Conservation (phyloP, 2,888 invertebrate genomes). For the Thecocarcelia acutangulata region DNA sequence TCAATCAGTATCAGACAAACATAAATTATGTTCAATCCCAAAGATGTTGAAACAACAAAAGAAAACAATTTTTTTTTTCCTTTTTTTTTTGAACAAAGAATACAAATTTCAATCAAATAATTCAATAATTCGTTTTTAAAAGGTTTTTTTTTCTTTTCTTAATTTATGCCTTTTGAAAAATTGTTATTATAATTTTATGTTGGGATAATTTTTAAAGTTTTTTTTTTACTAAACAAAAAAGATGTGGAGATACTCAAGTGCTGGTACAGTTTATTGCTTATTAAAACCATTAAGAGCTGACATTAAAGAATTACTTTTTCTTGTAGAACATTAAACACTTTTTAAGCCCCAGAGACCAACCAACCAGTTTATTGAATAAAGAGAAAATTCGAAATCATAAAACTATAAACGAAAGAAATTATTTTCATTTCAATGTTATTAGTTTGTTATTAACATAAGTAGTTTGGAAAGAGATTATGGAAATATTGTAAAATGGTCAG, state of each 20-base stretch:
- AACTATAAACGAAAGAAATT: too few relatives aligned
- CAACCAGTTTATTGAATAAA: not conserved
- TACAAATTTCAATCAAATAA: conserved; percentile 55
- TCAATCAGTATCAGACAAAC: conserved; percentile 60
- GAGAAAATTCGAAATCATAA: too few relatives aligned
- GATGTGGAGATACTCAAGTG: not conserved
- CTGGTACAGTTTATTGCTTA: too few relatives aligned
- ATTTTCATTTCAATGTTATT: too few relatives aligned
- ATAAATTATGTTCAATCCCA: conserved; percentile 60
- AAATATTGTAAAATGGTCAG: not conserved
- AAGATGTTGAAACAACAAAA: conserved; percentile 22
- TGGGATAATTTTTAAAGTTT: not conserved
- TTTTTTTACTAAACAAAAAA: too few relatives aligned
- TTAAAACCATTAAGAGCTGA: too few relatives aligned
- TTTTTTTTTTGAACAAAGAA: not conserved
- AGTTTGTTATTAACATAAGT: too few relatives aligned
- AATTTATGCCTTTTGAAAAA: conserved; percentile 35
- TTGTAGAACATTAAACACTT: not conserved
- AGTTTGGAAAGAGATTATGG: too few relatives aligned
- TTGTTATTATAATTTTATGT: not conserved
- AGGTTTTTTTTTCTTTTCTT: not conserved
- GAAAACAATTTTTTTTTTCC: not conserved
- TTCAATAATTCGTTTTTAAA: conserved; percentile 28
- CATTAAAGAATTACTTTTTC: not conserved
- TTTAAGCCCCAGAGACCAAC: too few relatives aligned